Evolutionary conservation across 1,140 invertebrate genomes (phyloP), one percentile per base, ranked within the genome.

Genomic region (Chironomus tepperi): DNA sequence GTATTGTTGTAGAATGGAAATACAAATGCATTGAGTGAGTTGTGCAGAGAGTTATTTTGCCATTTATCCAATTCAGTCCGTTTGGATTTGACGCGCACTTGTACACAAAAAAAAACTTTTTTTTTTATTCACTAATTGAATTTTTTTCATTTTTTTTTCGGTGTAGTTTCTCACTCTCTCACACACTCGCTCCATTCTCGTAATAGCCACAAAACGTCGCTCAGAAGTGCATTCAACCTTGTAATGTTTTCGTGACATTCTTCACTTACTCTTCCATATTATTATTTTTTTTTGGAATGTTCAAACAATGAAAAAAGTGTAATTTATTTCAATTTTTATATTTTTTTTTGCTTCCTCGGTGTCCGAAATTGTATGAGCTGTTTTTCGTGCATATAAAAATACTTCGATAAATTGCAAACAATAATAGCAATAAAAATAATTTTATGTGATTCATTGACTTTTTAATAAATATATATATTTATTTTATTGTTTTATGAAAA

Each of bases 241-340:
- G 47, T 57, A 57, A 57, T 57, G 47, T n/a, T 57, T 57, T 57
- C 47, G 47, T 57, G 47, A 57, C 47, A 57, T 57, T 57, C 47
- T n/a, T n/a, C 47, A 57, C 47, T 47, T 47, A 57, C 47, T 57
- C 47, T 12, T n/a, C n/a, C 9, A 15, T 57, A 57, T 15, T 57
- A n/a, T 1, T 57, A 15, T 15, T n/a, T 57, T 57, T 47, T 57
- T 57, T 57, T 12, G 47, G 47, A 12, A 15, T 57, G 47, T 57
- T 12, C 12, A 57, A 57, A 57, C 47, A 57, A 57, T 57, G 47
- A 57, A 15, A 12, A 57, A 57, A 57, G 47, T 57, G 47, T 57
- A 57, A 57, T 57, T 57, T 57, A 57, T 57, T 57, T 57, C 47
- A 57, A 57, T 57, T 57, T n/a, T 57, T 2, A 34, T 34, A 34